These are phyloP conservation scores for Timandra comae DNA, from an alignment of 2,888 invertebrate species.

Conservation along the genomic window DNA sequence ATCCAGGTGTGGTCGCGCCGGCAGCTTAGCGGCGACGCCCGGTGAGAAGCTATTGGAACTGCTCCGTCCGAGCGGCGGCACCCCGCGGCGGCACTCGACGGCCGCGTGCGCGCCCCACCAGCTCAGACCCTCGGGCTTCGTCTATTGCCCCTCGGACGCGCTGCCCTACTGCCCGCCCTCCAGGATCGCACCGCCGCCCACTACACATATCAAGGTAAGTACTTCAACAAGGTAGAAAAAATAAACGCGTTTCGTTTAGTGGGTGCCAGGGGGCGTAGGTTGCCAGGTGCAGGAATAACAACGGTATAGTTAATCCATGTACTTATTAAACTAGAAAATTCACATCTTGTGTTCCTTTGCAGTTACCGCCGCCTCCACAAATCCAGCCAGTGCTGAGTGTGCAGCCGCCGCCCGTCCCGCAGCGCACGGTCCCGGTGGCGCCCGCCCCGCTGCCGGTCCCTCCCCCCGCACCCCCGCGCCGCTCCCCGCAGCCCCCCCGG, in stretches of 20 bases:
- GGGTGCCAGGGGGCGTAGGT: too few relatives aligned
- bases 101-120: slow-evolving; percentile 55
- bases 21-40: slow-evolving; percentile 67
- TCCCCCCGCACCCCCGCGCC: slow-evolving; percentile 54
- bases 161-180: slow-evolving; percentile 72
- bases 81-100: slow-evolving; percentile 67
- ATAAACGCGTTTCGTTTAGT: slow-evolving; percentile 4
- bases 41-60: slow-evolving; percentile 74
- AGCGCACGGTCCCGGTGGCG: slow-evolving; percentile 44
- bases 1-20: slow-evolving; percentile 64
- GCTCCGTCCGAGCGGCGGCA: slow-evolving; percentile 63
- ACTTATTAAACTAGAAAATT: too few relatives aligned
- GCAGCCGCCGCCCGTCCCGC: slow-evolving; percentile 60
- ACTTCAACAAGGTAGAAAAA: neutral
- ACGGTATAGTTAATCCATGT: too few relatives aligned
- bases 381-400: slow-evolving; percentile 46
- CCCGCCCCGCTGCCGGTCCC: slow-evolving; percentile 51
- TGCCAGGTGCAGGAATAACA: too few relatives aligned
- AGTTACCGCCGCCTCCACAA: slow-evolving; percentile 51
- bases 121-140: slow-evolving; percentile 52
- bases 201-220: slow-evolving; percentile 37
- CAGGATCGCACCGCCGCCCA: slow-evolving; percentile 48
- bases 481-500: slow-evolving; percentile 57
- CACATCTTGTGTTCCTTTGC: too few relatives aligned
- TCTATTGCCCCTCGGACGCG: slow-evolving; percentile 72